phyloP scores from a whole-genome alignment of 2,888 invertebrate species.

The Augochlorella aurata region DNA sequence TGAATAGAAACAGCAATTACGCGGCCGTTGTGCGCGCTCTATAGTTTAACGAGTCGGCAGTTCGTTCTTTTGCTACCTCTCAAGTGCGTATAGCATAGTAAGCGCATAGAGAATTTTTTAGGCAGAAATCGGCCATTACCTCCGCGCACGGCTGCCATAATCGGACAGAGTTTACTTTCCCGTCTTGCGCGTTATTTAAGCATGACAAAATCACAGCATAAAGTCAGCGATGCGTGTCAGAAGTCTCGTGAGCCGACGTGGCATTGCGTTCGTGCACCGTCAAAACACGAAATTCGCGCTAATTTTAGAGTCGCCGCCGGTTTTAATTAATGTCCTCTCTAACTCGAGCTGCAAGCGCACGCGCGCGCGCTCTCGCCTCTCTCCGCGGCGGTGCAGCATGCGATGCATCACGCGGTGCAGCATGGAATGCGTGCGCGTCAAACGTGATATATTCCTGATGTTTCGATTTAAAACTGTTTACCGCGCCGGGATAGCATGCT shows the following conservation, averaged over 20 bases:
- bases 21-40: no score
- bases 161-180: conserved; percentile 12
- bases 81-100: no score
- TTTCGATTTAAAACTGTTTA: conserved; percentile 66
- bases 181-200: conserved; percentile 11
- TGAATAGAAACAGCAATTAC: no score
- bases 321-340: conserved; percentile 52
- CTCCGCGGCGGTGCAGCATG: conserved; percentile 35
- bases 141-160: neutral
- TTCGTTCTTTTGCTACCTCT: no score
- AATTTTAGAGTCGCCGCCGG: conserved; percentile 23
- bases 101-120: no score
- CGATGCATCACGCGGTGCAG: conserved; percentile 58
- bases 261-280: conserved; percentile 2
- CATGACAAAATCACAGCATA: conserved; percentile 1
- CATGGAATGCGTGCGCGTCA: conserved; percentile 64
- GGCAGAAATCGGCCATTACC: neutral
- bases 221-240: conserved; percentile 15
- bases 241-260: conserved; percentile 26
- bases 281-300: conserved; percentile 27
- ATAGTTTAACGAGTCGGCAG: no score
- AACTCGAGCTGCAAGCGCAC: conserved; percentile 11
- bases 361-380: neutral
- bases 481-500: conserved; percentile 41
- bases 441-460: conserved; percentile 68